Evolutionary conservation across 2,888 invertebrate species (phyloP).

Genomic region (Eledona agricola): DNA sequence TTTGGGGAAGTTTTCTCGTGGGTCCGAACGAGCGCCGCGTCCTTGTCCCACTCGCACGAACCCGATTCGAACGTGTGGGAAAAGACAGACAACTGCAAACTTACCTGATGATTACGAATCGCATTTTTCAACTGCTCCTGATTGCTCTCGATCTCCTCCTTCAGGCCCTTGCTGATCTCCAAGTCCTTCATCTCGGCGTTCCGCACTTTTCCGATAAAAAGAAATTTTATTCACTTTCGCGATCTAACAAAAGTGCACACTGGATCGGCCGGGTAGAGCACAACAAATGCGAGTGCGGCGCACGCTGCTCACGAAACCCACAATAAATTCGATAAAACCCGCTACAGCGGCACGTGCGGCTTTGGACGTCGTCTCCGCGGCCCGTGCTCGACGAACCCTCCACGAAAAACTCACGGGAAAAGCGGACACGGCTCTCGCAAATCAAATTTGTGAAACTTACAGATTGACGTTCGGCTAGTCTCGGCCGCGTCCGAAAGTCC

Average conservation of each 20-base stretch:
- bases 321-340: slow-evolving; percentile 46
- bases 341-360: no score
- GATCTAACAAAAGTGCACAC: slow-evolving; percentile 32
- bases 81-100: slow-evolving; percentile 49
- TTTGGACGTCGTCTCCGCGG: no score
- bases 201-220: slow-evolving; percentile 21
- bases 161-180: slow-evolving; percentile 59
- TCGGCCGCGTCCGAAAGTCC: slow-evolving; percentile 29
- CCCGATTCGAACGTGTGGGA: slow-evolving; percentile 41
- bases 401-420: background rate
- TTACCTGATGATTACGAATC: slow-evolving; percentile 63
- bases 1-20: slow-evolving; percentile 36
- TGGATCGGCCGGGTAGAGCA: slow-evolving; percentile 38
- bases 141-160: slow-evolving; percentile 57
- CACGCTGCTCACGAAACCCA: slow-evolving; percentile 44
- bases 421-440: background rate
- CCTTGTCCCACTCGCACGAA: slow-evolving; percentile 28
- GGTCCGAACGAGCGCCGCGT: slow-evolving; percentile 4
- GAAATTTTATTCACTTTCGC: slow-evolving; percentile 34
- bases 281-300: slow-evolving; percentile 42
- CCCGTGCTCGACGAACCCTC: no score
- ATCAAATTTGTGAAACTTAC: slow-evolving; percentile 18
- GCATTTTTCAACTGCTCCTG: slow-evolving; percentile 60
- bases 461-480: slow-evolving; percentile 3
- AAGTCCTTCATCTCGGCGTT: slow-evolving; percentile 55